Base-by-base conservation (phyloP, 2,888 invertebrate species). In the Entomobrya multifasciata region DNA sequence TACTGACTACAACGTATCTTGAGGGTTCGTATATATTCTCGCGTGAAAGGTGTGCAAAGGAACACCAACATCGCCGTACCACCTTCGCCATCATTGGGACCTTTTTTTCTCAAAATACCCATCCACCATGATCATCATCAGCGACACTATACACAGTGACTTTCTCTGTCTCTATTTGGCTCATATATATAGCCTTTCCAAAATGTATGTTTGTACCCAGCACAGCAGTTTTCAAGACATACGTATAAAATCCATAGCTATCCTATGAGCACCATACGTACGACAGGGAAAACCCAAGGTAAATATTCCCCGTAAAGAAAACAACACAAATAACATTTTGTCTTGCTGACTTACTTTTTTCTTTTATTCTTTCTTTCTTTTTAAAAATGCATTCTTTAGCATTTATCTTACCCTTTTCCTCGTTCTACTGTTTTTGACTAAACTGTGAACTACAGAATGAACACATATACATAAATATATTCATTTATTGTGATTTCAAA, bases 91-190 rank as follows among this genome's bases (percentile, higher is more conserved):
- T 60, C 74, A 36, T 2, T 55, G 84, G 84, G 84, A 84, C 76
- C 62, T 11, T 77, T 81, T 84, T 70, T n/a, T 78, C 84, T 84
- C 84, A 77, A 77, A 84, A 84, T 67, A 77, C 77, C 84, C 84
- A 84, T 84, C 70, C 25, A 77, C 74, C 41, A 76, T 76, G 67
- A 74, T 67, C 70, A 77, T 65, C 77, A 65, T 4, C 36, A 70
- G n/a, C 55, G 25, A 60, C 60, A 60, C 30, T 11, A 25, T 70
- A 44, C 30, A 17, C 4, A 41, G 67, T 70, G 10, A 20, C 70
- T 70, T 44, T 70, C 47, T 47, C 25, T 44, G 10, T 70, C 10
- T n/a, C 77, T 55, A 13, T 57, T 25, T 25, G 10, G 22, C 72
- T 78, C 65, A 5, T 30, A 15, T 44, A 20, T 27, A n/a, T 47